A percentile compares a stretch with the other conserved stretches of the same genome.
Conservation (phyloP, 2,888 invertebrate species). For the Microplitis manilae region DNA sequence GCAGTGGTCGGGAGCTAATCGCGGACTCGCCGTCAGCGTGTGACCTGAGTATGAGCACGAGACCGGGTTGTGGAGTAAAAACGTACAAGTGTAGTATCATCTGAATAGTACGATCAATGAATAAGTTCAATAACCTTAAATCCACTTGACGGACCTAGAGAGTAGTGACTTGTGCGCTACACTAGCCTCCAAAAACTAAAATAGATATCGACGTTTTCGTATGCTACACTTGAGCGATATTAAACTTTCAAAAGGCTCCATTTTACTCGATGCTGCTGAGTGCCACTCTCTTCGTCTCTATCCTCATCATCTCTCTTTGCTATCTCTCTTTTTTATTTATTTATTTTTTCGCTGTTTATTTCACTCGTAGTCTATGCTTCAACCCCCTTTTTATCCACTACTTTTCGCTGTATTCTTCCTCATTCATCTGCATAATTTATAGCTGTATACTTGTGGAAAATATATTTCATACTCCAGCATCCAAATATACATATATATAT, state of each 20-base stretch:
- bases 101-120: conserved; percentile 62
- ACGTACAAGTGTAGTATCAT: conserved; percentile 41
- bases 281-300: conserved; percentile 6
- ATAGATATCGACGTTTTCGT: conserved; percentile 57
- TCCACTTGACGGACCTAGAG: conserved; percentile 62
- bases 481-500: neutral
- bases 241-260: conserved; percentile 40
- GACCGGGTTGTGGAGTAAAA: neutral
- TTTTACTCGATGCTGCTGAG: conserved; percentile 28
- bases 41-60: too few relatives aligned
- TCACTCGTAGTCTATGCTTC: conserved; percentile 18
- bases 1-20: too few relatives aligned
- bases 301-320: conserved; percentile 9
- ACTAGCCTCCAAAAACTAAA: conserved; percentile 61
- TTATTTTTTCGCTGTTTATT: conserved; percentile 24
- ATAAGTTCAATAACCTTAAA: conserved; percentile 70
- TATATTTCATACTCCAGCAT: neutral
- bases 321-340: conserved; percentile 2
- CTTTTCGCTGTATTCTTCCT: conserved; percentile 9
- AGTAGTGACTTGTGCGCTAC: conserved; percentile 32
- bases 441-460: neutral
- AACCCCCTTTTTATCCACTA: conserved; percentile 4
- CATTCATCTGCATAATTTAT: conserved; percentile 23
- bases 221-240: conserved; percentile 39
- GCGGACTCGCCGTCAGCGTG: too few relatives aligned